Conservation (phyloP, 2,888 invertebrate species). For the Drosophila melanosoma region DNA sequence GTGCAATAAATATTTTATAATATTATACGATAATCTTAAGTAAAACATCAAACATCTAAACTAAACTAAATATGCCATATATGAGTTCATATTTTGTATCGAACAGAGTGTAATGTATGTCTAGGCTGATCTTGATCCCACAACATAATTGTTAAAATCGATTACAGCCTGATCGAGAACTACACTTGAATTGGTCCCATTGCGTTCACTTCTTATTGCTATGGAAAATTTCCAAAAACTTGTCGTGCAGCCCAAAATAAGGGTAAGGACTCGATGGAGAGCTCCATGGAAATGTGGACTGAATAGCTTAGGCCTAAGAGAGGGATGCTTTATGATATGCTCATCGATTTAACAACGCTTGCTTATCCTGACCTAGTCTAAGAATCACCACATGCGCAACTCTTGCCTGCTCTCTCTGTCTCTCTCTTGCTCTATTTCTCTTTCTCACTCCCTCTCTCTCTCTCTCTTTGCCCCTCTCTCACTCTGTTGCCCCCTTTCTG, state of each 20-base stretch:
- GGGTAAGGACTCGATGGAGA: not conserved
- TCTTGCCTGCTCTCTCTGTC: conserved; percentile 14
- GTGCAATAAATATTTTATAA: no score
- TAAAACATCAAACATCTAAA: not conserved
- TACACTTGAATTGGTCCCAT: not conserved
- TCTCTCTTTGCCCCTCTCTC: conserved; percentile 1
- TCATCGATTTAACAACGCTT: conserved; percentile 70
- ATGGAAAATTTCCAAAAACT: conserved; percentile 73
- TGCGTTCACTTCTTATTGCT: conserved; percentile 23
- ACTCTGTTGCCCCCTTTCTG: conserved; percentile 1
- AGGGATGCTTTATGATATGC: conserved; percentile 39
- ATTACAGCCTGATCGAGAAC: not conserved
- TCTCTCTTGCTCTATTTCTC: not conserved
- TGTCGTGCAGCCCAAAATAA: conserved; percentile 11
- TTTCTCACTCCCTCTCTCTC: conserved; percentile 9
- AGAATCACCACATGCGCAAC: conserved; percentile 46
- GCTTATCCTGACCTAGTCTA: conserved; percentile 75
- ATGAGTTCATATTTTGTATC: not conserved
- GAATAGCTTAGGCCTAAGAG: conserved; percentile 3
- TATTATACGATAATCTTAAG: not conserved
- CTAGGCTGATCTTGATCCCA: not conserved
- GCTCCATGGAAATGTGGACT: not conserved
- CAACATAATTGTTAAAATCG: not conserved
- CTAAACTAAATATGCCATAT: not conserved
- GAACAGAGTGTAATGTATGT: not conserved